Evolutionary conservation across 1,140 invertebrate genomes (phyloP), one percentile per base, ranked within the genome.

Genomic region (Chionoecetes opilio): DNA sequence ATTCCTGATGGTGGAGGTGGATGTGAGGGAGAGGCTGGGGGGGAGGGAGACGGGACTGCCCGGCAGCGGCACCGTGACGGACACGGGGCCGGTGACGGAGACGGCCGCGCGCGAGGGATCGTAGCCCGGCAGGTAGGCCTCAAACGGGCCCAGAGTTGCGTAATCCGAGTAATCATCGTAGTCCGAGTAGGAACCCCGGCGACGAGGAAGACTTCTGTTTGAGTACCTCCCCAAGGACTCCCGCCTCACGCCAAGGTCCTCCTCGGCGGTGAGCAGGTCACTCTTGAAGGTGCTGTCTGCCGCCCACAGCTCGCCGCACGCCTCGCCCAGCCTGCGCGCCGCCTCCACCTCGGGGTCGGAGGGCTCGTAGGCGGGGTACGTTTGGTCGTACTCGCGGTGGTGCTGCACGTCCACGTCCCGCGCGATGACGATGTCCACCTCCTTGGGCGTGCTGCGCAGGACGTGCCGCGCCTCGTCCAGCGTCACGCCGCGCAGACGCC

Each of bases 251-350:
- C 94, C 90, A 31, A 95, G 90, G 26, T 63, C 91, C 1, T 91
- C 95, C 26, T 93, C 95, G 21, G 82, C 31, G 32, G 32, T 75
- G 14, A 95, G 0, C 98, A 98, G 97, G 98, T 98, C 91, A 97
- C 97, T 0, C 98, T 82, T 98, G 91, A 97, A 97, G 0, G 98
- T 97, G 8, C 98, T 98, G 96, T 98, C 98, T 82, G 97, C 97
- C 3, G 98, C 98, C 2, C 98, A 98, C n/a, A 98, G 98, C 89
- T 98, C 98, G 94, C 98, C 98, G 96, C 98, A 98, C 0, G 98
- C 98, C 0, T 98, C 97, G 89, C 98, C 98, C 63, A 98, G 98
- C 75, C 97, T 98, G 5, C 97, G 97, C 3, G 97, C 97, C 0
- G 98, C 98, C 96, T 98, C 98, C 91, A 97, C 97, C 91, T 98